Evolutionary conservation across 2,797 vertebrate genomes (phyloP), one percentile per base, ranked within the genome.

Genomic region (Myripristis murdjan): DNA sequence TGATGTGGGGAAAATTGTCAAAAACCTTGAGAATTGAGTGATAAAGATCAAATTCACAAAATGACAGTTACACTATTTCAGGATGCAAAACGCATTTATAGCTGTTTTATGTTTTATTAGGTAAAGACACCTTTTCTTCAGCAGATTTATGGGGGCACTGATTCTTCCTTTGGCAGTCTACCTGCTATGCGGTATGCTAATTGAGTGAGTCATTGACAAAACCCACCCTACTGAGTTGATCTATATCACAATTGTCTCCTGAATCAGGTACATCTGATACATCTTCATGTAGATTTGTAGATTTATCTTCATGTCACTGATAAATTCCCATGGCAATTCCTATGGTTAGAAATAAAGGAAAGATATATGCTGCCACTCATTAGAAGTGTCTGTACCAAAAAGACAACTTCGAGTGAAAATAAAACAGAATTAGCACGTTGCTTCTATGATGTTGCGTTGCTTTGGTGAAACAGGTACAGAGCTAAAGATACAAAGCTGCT

Each of bases 111-210:
- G 73, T 89, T 93, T 92, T 91, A 92, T 90, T 82, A 79, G 83
- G 73, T 71, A 78, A 88, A 88, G 86, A 87, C 85, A 83, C 52
- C 87, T 90, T 88, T 92, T 93, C 85, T 87, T 72, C 56, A 59
- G 66, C 71, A 66, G 89, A 94, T 94, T 94, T 92, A 95, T 91
- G 87, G 85, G 46, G n/a, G 52, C 92, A 95, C 93, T 53, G 91
- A 94, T 92, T 86, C 58, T 72, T 72, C 70, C 53, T 67, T 23
- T 70, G 41, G 70, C 80, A 84, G 86, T 87, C 83, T 89, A 93
- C 87, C 86, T 92, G 88, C 84, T 85, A 83, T 86, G 87, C 85
- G 88, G 64, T 92, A 94, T 94, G 92, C 91, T 94, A 95, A 95
- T 94, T 88, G 89, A 87, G 77, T 83, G 81, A 92, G 88, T 92